These are phyloP conservation scores for Antitype chi DNA, from an alignment of 2,888 invertebrate genomes.

Conservation along the genomic window DNA sequence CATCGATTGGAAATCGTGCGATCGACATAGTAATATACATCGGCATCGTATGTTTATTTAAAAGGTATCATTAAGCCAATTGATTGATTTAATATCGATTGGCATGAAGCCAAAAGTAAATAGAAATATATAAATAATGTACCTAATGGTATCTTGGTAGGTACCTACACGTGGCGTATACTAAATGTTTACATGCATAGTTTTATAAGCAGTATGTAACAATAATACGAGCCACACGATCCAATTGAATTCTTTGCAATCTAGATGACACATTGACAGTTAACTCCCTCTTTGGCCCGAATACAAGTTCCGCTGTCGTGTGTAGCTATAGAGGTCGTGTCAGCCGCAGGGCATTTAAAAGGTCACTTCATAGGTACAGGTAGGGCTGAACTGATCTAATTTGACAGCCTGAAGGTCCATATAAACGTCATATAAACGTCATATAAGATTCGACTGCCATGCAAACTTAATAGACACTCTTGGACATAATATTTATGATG, in stretches of 20 bases:
- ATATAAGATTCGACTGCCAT: constrained; percentile 7
- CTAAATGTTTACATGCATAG: not conserved
- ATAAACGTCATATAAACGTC: constrained; percentile 28
- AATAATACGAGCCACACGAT: constrained; percentile 1
- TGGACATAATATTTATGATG: not conserved
- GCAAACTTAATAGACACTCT: constrained; percentile 7
- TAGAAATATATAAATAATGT: constrained; percentile 3
- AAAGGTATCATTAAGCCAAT: not conserved
- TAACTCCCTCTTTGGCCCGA: constrained; percentile 52
- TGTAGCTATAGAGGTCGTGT: constrained; percentile 48
- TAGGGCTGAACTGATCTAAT: constrained; percentile 18
- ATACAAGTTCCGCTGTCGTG: constrained; percentile 45
- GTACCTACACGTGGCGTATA: not conserved
- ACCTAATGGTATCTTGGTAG: not conserved
- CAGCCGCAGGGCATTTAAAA: constrained; percentile 54
- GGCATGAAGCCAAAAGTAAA: constrained; percentile 8
- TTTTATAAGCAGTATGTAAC: not conserved
- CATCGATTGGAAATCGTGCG: constrained; percentile 2
- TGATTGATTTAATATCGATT: not conserved
- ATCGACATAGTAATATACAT: constrained; percentile 1
- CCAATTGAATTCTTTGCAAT: constrained; percentile 56
- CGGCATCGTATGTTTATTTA: not conserved
- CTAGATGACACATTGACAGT: constrained; percentile 54
- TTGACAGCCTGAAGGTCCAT: constrained; percentile 30
- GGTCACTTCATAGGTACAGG: constrained; percentile 34